These are phyloP conservation scores for Phalacrocorax aristotelis DNA, from an alignment of 2,113 vertebrate species.

Conservation along the genomic window DNA sequence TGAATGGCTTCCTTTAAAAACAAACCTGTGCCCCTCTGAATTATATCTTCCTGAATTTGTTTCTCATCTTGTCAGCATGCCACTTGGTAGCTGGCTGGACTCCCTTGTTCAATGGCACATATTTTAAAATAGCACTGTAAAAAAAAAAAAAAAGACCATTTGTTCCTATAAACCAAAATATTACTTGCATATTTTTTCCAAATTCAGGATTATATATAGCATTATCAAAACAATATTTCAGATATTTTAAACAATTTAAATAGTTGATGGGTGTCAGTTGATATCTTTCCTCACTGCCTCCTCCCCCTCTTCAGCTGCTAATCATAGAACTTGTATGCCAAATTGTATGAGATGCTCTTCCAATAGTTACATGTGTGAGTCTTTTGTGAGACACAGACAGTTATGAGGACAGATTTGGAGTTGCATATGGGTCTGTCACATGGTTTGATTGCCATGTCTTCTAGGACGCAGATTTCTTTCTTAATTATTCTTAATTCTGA, in stretches of 20 bases:
- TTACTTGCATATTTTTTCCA: constrained; percentile 66
- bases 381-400: constrained; percentile 80
- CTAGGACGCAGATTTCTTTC: constrained; percentile 75
- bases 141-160: constrained; percentile 58
- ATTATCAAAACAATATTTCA: constrained; percentile 75
- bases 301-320: constrained; percentile 81
- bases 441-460: constrained; percentile 81
- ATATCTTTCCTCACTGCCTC: constrained; percentile 67
- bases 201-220: constrained; percentile 71
- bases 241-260: constrained; percentile 76
- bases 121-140: constrained; percentile 73
- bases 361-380: constrained; percentile 83
- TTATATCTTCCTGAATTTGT: constrained; percentile 73
- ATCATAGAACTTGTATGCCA: constrained; percentile 82
- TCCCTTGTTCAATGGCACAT: constrained; percentile 78
- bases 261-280: constrained; percentile 71
- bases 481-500: constrained; percentile 73
- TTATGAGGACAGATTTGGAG: constrained; percentile 83
- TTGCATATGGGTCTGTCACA: constrained; percentile 85
- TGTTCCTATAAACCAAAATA: constrained; percentile 77
- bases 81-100: constrained; percentile 82
- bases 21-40: constrained; percentile 70
- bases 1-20: constrained; percentile 70
- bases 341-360: constrained; percentile 81
- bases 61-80: constrained; percentile 78